These are phyloP conservation scores for Cecidostiba fungosa DNA, from an alignment of 2,888 invertebrate genomes.

Conservation along the genomic window DNA sequence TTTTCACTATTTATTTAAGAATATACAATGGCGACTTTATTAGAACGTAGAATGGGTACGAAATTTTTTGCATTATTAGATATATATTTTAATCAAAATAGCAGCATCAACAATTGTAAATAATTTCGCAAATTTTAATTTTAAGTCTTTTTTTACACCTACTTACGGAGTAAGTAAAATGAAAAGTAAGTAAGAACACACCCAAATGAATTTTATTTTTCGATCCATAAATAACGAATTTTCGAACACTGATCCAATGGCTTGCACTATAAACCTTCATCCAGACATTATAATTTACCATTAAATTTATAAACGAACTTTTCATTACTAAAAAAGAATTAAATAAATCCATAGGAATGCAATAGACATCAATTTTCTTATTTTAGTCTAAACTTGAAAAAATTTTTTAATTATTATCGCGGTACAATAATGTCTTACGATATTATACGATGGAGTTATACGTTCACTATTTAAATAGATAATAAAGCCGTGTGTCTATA, in stretches of 20 bases:
- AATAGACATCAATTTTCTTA: no score
- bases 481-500: neutral
- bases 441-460: neutral
- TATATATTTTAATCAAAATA: neutral
- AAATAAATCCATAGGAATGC: no score
- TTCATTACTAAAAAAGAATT: no score
- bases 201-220: neutral
- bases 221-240: neutral
- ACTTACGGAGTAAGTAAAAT: neutral
- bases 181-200: constrained; percentile 10
- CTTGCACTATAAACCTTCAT: neutral
- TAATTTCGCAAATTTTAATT: constrained; percentile 10
- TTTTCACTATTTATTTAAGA: neutral
- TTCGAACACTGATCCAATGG: neutral
- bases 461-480: neutral
- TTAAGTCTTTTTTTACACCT: neutral
- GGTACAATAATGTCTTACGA: neutral
- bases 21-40: neutral
- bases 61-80: constrained; percentile 12
- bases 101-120: constrained; percentile 10
- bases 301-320: no score
- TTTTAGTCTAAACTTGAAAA: no score
- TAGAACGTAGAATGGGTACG: constrained; percentile 5
- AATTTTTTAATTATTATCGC: no score
- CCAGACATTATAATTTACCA: neutral